These are phyloP conservation scores for Oncorhynchus masou DNA, from an alignment of 2,113 vertebrate species.

Conservation along the genomic window DNA sequence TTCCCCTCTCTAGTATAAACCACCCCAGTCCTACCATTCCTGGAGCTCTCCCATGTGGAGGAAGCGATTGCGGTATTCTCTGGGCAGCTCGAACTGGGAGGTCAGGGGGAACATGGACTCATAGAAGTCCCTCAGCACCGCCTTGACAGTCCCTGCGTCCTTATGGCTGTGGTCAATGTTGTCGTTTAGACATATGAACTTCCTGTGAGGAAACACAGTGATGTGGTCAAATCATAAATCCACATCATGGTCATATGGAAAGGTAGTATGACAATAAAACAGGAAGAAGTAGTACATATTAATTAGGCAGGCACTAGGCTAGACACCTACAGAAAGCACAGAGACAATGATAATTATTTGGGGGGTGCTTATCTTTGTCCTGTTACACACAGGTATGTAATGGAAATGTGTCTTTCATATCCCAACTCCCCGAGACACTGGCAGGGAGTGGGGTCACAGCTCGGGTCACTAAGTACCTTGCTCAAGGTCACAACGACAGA, in stretches of 20 bases:
- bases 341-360: no score
- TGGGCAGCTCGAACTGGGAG: constrained; percentile 93
- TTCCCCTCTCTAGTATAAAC: no score
- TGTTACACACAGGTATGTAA: no score
- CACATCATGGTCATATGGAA: neutral
- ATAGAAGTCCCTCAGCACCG: constrained; percentile 95
- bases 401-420: no score
- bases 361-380: no score
- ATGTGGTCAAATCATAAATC: neutral
- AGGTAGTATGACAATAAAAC: neutral
- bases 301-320: neutral
- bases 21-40: constrained; percentile 80
- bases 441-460: no score
- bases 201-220: constrained; percentile 71
- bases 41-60: constrained; percentile 94
- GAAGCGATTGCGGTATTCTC: constrained; percentile 95
- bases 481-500: no score
- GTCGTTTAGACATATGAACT: constrained; percentile 97
- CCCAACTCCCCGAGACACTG: no score
- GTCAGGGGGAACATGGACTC: constrained; percentile 96
- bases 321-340: neutral
- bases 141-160: constrained; percentile 94
- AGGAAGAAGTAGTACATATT: neutral
- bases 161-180: constrained; percentile 97
- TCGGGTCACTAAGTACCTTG: no score